Evolutionary conservation across 2,888 invertebrate genomes (phyloP).

Genomic region (Hyalella azteca): DNA sequence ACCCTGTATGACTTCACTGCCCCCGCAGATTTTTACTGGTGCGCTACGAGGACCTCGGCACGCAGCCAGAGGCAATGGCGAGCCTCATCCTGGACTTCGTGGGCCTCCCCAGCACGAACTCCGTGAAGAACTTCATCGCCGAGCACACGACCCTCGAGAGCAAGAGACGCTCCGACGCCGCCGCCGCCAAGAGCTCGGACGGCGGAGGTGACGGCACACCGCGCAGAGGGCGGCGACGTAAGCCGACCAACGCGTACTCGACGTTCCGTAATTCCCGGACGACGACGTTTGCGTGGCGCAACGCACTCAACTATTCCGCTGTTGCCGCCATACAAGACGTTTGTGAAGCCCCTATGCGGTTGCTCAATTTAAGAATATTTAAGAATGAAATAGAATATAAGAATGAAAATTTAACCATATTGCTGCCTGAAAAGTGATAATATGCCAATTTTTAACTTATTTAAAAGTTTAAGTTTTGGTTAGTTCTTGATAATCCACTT

Average conservation of each 20-base stretch:
- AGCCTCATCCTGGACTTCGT: conserved; percentile 50
- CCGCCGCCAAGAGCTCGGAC: not conserved
- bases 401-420: conserved; percentile 36
- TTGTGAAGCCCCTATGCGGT: conserved; percentile 42
- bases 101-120: conserved; percentile 43
- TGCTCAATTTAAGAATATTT: conserved; percentile 41
- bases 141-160: conserved; percentile 44
- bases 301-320: conserved; percentile 43
- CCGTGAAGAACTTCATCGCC: conserved; percentile 47
- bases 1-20: not conserved
- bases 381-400: conserved; percentile 45
- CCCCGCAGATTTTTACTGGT: conserved; percentile 49
- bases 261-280: conserved; percentile 58
- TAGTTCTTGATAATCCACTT: too few relatives aligned
- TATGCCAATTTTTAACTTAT: too few relatives aligned
- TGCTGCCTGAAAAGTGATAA: conserved; percentile 11
- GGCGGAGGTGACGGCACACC: conserved; percentile 33
- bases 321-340: conserved; percentile 44
- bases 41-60: conserved; percentile 59
- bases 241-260: conserved; percentile 52
- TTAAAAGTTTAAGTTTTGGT: too few relatives aligned
- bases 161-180: not conserved
- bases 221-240: not conserved
- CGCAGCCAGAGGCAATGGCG: conserved; percentile 47
- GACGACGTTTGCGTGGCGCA: conserved; percentile 58